Base-by-base conservation (phyloP, 2,797 vertebrate species). In the Decapterus maruadsi region DNA sequence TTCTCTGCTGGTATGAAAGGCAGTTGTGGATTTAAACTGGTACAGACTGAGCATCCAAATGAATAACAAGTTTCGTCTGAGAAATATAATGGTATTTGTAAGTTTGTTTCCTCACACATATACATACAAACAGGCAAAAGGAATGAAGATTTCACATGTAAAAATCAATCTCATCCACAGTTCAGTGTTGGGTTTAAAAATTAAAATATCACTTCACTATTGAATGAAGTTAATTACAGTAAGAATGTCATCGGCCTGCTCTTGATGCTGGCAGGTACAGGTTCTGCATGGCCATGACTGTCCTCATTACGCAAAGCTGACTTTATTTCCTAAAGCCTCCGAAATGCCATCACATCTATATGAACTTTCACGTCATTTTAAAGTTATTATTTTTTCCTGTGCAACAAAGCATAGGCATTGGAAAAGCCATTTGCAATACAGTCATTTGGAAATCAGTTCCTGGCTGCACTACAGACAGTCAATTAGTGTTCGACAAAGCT, bases 381-480 rank as follows among this genome's bases (percentile, higher is more conserved):
- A 83, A 74, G 63, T 68, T 83, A 78, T 83, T 85, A 61, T 70
- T 70, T 75, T 38, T 77, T 48, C 36, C n/a, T 43, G 29, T 36
- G 11, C 2, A 5, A 54, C 51, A 60, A 80, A 75, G 71, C 36
- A 72, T 19, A 84, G 65, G 67, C 78, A 90, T 87, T 84, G 70
- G 75, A 89, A 90, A 91, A 90, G 57, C 54, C 62, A 88, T 85
- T 88, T 81, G 77, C 60, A 56, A 29, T 68, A 74, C 58, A 71
- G 53, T 56, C 72, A 74, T 87, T 81, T 75, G 63, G 58, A 72
- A 81, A 82, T 88, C 59, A 73, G 65, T 80, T 77, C 26, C 57
- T 64, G 13, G 62, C 61, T 77, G 69, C 59, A 51, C 55, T 43
- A 72, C 74, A 86, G 63, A 64, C 72, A 80, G 70, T 85, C 78